Evolutionary conservation across 2,113 vertebrate species (phyloP), one percentile per base, ranked within the genome.

Genomic region (Boleophthalmus pectinirostris): DNA sequence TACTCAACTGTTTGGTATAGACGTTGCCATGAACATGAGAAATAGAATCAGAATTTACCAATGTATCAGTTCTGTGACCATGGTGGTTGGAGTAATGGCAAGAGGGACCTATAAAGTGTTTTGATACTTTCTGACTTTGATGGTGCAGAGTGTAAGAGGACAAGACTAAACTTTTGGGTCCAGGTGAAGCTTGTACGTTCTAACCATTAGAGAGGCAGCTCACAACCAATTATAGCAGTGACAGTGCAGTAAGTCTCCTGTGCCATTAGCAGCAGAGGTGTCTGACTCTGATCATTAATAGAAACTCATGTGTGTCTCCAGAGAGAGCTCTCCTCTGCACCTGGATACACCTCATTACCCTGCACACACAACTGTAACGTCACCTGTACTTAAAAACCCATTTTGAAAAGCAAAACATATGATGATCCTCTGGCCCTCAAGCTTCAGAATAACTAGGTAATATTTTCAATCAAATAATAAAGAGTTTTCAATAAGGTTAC

Each of bases 241-340:
- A 25, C 15, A 74, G 66, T 75, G 76, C 76, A 77, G 69, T 64
- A 81, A 66, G 75, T 88, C 83, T 80, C 72, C 64, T 68, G 75
- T 77, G 76, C 3, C 46, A 78, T 77, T 71, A 79, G 66, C 46
- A 81, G 66, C 74, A 80, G 46, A 49, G 68, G 33, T 82, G 38
- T 43, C 38, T 66, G 77, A 43, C 38, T 67, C 38, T 75, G 69
- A 82, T 66, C 53, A 65, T 74, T 81, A 78, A 77, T 76, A 82
- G 68, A 82, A 74, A 81, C 71, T 54, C 24, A 78, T 72, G 64
- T 74, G 49, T 51, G 25, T 76, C 78, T 56, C 8, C 13, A 38
- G 77, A 74, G 77, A 80, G 67, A 47, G 14, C 61, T 69, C 49
- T 54, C 33, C 66, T 77, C 9, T 63, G 70, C 71, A 81, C 71